Evolutionary conservation across 2,888 invertebrate species (phyloP), one percentile per base, ranked within the genome.

Genomic region (Toxonevra muliebris): DNA sequence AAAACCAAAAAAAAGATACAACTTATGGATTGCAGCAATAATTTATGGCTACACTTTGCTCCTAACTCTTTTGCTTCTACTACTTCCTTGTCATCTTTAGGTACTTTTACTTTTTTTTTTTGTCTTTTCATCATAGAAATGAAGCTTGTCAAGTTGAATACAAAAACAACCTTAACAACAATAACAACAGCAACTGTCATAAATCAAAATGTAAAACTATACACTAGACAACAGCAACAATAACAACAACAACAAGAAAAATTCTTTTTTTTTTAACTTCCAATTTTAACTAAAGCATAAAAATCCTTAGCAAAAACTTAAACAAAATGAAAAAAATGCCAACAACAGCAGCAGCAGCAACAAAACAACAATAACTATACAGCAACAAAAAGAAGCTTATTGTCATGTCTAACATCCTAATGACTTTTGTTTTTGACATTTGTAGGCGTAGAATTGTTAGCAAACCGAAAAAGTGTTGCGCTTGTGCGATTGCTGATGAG

Each of bases 341-440:
- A 54, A n/a, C 19, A 15, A 41, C 2, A 12, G 42, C 12, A 42
- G 42, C 20, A 41, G 43, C 1, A 40, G n/a, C 17, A 61, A 13
- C 11, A 7, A 1, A 17, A 12, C 19, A 53, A 62, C 54, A 54
- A 8, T n/a, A 62, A 62, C 17, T 1, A 19, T 1, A n/a, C 9
- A n/a, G n/a, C 2, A n/a, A 48, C 4, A 48, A 48, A 4, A 48
- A n/a, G 15, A 48, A 52, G 52, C 53, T 15, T 30, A 19, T 45
- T 41, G 41, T 55, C 55, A 61, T 62, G 68, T 61, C 65, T 54
- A 60, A 61, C 50, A 48, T 65, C 61, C 65, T 65, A 68, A 68
- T 65, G 61, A 65, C 68, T 68, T 68, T 68, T 30, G 30, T 30
- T 30, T 68, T 55, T 65, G 68, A 52, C 68, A 61, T 68, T 68